Percentiles rank a stretch among this genome's conserved stretches.
Evolutionary conservation across 2,888 invertebrate species (phyloP).

Genomic region (Agelastica alni): DNA sequence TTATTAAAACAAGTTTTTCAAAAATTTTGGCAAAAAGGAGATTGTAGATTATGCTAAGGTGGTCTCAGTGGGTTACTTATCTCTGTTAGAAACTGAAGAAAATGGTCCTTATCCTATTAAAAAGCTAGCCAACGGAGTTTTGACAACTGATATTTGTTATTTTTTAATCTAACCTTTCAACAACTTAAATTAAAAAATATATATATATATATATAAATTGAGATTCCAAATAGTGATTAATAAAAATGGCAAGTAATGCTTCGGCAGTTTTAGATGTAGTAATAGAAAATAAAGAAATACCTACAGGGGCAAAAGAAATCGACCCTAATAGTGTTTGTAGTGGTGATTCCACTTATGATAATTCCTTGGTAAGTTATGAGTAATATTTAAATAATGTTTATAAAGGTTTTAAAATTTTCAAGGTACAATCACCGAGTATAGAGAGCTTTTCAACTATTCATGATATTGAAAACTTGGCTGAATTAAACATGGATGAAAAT

Average conservation of each 20-base stretch:
- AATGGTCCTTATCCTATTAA: no score
- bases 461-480: slow-evolving; percentile 61
- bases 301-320: slow-evolving; percentile 48
- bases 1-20: no score
- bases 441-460: slow-evolving; percentile 66
- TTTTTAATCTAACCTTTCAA: slow-evolving; percentile 1
- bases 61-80: no score
- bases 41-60: no score
- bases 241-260: slow-evolving; percentile 44
- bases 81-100: no score
- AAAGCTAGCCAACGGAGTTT: background rate
- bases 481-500: slow-evolving; percentile 60
- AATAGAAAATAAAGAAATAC: slow-evolving; percentile 55
- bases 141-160: slow-evolving; percentile 5
- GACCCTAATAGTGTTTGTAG: slow-evolving; percentile 49
- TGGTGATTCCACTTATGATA: slow-evolving; percentile 50
- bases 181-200: slow-evolving; percentile 9
- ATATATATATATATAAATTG: slow-evolving; percentile 10
- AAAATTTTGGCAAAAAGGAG: no score
- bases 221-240: slow-evolving; percentile 8
- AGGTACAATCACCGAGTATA: slow-evolving; percentile 64
- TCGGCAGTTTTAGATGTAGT: slow-evolving; percentile 57
- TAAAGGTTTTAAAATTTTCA: slow-evolving; percentile 33
- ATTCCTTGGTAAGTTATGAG: slow-evolving; percentile 50
- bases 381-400: background rate